Conservation (phyloP, 2,797 vertebrate genomes). For the Pteronotus mesoamericanus region DNA sequence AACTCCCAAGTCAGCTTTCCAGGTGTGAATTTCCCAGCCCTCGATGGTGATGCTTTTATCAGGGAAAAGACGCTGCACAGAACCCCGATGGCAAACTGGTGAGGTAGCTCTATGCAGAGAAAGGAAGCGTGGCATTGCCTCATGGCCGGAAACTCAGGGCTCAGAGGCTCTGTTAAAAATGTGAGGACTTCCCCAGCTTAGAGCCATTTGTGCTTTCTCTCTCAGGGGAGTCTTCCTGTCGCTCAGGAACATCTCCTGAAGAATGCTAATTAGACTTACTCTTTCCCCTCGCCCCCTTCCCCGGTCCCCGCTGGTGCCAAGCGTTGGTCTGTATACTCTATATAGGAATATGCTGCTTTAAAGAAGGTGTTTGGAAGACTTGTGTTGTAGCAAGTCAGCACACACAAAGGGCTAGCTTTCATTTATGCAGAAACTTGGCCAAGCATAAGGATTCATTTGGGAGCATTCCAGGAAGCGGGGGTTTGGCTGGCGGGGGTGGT, state of each 20-base stretch:
- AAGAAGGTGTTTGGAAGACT: constrained; percentile 24
- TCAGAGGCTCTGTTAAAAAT: not conserved
- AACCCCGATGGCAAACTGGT: not conserved
- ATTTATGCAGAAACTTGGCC: not conserved
- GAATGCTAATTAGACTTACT: not conserved
- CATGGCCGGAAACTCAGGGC: not conserved
- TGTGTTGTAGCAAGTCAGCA: not conserved
- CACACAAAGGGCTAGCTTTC: not conserved
- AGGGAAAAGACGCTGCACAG: not conserved
- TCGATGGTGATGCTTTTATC: not conserved
- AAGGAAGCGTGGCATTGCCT: not conserved
- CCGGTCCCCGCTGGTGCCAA: too few species aligned
- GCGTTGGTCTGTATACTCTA: not conserved
- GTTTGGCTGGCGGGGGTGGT: not conserved
- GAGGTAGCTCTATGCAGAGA: not conserved
- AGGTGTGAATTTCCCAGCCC: not conserved
- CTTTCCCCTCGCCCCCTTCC: rapidly evolving
- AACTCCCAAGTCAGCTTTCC: not conserved
- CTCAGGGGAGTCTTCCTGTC: not conserved
- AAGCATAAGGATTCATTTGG: not conserved
- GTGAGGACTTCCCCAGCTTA: not conserved
- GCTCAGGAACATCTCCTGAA: not conserved
- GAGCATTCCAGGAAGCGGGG: not conserved
- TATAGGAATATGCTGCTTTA: not conserved
- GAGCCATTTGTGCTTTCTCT: not conserved